Conservation (phyloP, 2,888 invertebrate species). For the Rhopalosiphum nymphaeae region DNA sequence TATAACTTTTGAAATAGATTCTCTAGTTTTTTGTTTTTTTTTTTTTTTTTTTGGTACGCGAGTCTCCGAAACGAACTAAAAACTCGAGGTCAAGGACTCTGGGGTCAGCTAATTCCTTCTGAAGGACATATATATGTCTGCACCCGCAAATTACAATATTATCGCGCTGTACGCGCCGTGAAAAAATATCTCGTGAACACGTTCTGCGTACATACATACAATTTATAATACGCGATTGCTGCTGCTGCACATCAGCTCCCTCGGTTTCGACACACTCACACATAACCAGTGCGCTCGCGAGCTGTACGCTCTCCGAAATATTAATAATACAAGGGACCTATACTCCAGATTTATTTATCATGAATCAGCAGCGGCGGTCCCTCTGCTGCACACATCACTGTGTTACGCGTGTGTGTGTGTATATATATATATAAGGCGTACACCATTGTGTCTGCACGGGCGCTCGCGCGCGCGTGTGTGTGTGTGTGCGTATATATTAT, state of each 20-base stretch:
- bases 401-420: too few relatives aligned
- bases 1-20: not conserved
- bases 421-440: not conserved
- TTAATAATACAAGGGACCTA: constrained; percentile 58
- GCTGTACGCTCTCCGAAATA: not conserved
- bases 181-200: not conserved
- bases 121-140: not conserved
- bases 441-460: constrained; percentile 47
- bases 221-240: not conserved
- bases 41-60: too few relatives aligned
- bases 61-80: not conserved
- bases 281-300: not conserved
- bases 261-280: not conserved
- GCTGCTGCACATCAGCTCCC: not conserved
- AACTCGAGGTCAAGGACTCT: not conserved
- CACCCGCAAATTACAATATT: not conserved
- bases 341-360: constrained; percentile 64
- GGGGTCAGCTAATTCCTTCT: not conserved
- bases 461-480: not conserved
- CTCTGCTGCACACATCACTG: constrained; percentile 8
- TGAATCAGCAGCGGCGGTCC: constrained; percentile 64
- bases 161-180: not conserved
- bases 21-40: not conserved
- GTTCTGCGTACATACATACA: not conserved
- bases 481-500: not conserved